Percentiles rank a stretch among this genome's conserved stretches.
phyloP scores from a whole-genome alignment of 2,113 vertebrate genomes.

The Alaudala cheleensis region DNA sequence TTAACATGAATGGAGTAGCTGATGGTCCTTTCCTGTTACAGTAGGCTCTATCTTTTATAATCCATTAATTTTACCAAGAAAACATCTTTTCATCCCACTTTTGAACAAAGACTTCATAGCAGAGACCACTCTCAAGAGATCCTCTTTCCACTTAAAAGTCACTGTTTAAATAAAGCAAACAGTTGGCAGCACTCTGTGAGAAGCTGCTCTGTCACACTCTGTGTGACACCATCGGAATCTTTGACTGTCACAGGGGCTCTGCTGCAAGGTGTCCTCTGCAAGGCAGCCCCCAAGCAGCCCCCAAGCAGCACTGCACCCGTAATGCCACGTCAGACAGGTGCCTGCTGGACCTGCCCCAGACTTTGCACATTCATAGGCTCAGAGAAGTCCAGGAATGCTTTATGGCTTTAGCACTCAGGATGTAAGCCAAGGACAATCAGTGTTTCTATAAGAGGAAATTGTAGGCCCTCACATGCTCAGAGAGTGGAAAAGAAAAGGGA shows the following conservation, averaged over 20 bases:
- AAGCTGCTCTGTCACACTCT: neutral
- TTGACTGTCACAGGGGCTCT: neutral
- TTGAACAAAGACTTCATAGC: neutral
- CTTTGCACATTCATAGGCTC: neutral
- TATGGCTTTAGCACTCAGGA: neutral
- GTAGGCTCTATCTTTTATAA: neutral
- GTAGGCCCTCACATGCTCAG: neutral
- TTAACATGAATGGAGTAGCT: neutral
- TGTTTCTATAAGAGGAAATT: neutral
- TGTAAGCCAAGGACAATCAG: neutral
- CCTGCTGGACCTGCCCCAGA: neutral
- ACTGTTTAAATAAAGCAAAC: neutral
- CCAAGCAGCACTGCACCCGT: neutral
- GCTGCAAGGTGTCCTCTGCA: neutral
- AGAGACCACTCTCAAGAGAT: neutral
- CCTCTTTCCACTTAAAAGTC: neutral
- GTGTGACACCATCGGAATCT: neutral
- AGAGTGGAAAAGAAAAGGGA: fast-evolving
- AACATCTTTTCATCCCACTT: neutral
- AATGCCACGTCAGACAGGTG: neutral
- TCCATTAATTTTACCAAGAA: neutral
- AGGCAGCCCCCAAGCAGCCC: neutral
- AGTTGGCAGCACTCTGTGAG: neutral
- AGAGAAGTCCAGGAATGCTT: neutral
- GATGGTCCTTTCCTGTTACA: neutral